Percentiles rank a stretch among this genome's conserved stretches.
Evolutionary conservation across 1,140 invertebrate species (phyloP).

Genomic region (Bursaphelenchus mucronatus): DNA sequence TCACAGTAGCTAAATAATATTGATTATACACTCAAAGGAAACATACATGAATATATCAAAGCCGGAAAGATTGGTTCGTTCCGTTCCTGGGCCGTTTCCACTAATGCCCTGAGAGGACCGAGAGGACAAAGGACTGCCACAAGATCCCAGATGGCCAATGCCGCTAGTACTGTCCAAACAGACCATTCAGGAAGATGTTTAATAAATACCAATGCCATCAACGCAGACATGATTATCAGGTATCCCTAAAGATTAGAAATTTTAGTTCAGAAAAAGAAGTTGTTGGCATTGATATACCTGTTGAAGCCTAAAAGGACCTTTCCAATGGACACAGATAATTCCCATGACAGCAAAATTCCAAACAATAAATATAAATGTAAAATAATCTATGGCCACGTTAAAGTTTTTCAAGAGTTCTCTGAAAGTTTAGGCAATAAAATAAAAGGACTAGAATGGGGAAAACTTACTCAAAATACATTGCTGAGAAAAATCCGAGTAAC

Average conservation of each 20-base stretch:
- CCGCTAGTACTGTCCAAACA: slow-evolving; percentile 88
- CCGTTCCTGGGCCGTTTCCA: slow-evolving; percentile 95
- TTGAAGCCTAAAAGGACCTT: slow-evolving; percentile 86
- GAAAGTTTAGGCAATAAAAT: slow-evolving; percentile 51
- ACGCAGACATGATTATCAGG: slow-evolving; percentile 87
- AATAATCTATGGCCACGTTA: slow-evolving; percentile 91
- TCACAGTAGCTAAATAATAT: slow-evolving; percentile 34
- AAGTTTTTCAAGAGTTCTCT: slow-evolving; percentile 86
- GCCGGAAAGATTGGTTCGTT: slow-evolving; percentile 99
- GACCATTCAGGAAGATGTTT: slow-evolving; percentile 99
- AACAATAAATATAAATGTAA: slow-evolving; percentile 80
- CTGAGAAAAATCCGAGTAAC: slow-evolving; percentile 87
- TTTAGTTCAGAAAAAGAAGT: not conserved
- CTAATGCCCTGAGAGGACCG: slow-evolving; percentile 85
- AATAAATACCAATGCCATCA: slow-evolving; percentile 98
- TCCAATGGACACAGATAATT: slow-evolving; percentile 98
- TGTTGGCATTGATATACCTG: slow-evolving; percentile 62
- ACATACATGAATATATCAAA: slow-evolving; percentile 75
- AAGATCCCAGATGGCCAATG: slow-evolving; percentile 97
- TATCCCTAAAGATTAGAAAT: slow-evolving; percentile 71
- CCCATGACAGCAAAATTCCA: slow-evolving; percentile 98
- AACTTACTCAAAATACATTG: slow-evolving; percentile 84
- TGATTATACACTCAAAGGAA: slow-evolving; percentile 21
- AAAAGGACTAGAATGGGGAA: not conserved
- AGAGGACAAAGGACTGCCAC: slow-evolving; percentile 82